Evolutionary conservation across 23 tunicate genomes (phyloP).

Genomic region (Styela clava): DNA sequence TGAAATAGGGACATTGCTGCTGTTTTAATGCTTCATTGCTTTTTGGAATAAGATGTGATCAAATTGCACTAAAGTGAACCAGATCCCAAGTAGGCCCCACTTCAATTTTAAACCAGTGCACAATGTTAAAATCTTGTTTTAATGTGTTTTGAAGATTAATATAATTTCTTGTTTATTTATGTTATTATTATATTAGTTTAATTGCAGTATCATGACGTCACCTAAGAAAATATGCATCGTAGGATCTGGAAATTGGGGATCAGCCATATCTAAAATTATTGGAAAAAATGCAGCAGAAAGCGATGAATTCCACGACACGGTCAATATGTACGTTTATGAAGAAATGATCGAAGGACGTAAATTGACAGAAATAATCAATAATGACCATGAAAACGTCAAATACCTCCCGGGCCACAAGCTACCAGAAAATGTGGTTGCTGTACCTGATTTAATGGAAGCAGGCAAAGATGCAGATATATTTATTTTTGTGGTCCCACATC

Average conservation of each 20-base stretch:
- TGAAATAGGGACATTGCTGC: too few species aligned
- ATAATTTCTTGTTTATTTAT: too few species aligned
- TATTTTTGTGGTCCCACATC: constrained; percentile 97
- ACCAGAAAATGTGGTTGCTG: constrained; percentile 93
- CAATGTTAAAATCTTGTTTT: too few species aligned
- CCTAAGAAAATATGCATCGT: constrained; percentile 75
- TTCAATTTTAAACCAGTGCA: too few species aligned
- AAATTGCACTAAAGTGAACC: too few species aligned
- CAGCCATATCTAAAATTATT: constrained; percentile 86
- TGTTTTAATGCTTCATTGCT: too few species aligned
- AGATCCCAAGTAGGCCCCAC: too few species aligned
- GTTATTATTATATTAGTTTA: not conserved
- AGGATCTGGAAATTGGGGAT: constrained; percentile 97
- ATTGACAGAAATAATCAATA: constrained; percentile 88
- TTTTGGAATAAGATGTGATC: too few species aligned
- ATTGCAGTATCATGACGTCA: not conserved
- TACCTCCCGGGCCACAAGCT: constrained; percentile 84
- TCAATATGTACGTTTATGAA: constrained; percentile 92
- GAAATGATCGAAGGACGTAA: constrained; percentile 65
- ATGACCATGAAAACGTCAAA: constrained; percentile 90
- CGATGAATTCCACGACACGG: constrained; percentile 50
- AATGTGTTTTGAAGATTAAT: too few species aligned
- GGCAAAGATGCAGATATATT: constrained; percentile 81
- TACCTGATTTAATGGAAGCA: constrained; percentile 87
- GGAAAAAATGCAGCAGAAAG: constrained; percentile 50